These are phyloP conservation scores for Bemisia tabaci DNA, from an alignment of 1,140 invertebrate species.

Conservation along the genomic window DNA sequence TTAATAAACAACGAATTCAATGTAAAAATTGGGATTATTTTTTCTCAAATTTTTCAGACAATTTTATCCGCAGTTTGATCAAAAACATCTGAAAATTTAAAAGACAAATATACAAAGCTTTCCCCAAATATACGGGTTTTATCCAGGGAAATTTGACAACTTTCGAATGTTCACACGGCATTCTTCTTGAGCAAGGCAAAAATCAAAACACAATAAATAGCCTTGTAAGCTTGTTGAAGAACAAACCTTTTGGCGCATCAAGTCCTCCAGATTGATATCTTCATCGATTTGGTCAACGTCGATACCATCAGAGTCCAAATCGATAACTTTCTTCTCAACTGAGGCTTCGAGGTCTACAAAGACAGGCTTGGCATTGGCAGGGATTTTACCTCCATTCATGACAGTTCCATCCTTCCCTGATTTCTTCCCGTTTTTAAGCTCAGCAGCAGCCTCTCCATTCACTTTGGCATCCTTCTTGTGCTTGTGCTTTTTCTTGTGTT, in stretches of 20 bases:
- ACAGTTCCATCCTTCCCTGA: slow-evolving; percentile 21
- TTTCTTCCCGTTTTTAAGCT: slow-evolving; percentile 25
- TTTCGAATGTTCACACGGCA: too few relatives aligned
- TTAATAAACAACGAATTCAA: too few relatives aligned
- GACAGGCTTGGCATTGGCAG: slow-evolving; percentile 12
- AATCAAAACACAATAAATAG: too few relatives aligned
- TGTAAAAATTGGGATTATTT: too few relatives aligned
- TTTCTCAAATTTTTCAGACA: too few relatives aligned
- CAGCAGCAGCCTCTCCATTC: slow-evolving; percentile 8
- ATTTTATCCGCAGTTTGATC: too few relatives aligned
- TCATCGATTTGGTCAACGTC: slow-evolving; percentile 64
- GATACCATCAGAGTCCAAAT: slow-evolving; percentile 54
- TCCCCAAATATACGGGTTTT: too few relatives aligned
- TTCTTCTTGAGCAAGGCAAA: too few relatives aligned
- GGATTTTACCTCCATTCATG: slow-evolving; percentile 13
- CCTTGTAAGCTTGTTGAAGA: too few relatives aligned
- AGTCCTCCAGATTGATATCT: slow-evolving; percentile 71
- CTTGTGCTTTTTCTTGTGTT: slow-evolving; percentile 36
- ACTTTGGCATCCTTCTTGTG: slow-evolving; percentile 25
- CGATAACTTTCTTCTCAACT: slow-evolving; percentile 43
- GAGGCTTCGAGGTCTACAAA: slow-evolving; percentile 45
- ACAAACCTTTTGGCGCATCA: slow-evolving; percentile 74
- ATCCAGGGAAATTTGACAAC: too few relatives aligned
- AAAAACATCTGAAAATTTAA: too few relatives aligned
- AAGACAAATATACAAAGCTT: too few relatives aligned